Conservation (phyloP, 2,113 vertebrate genomes). For the Addax nasomaculatus region DNA sequence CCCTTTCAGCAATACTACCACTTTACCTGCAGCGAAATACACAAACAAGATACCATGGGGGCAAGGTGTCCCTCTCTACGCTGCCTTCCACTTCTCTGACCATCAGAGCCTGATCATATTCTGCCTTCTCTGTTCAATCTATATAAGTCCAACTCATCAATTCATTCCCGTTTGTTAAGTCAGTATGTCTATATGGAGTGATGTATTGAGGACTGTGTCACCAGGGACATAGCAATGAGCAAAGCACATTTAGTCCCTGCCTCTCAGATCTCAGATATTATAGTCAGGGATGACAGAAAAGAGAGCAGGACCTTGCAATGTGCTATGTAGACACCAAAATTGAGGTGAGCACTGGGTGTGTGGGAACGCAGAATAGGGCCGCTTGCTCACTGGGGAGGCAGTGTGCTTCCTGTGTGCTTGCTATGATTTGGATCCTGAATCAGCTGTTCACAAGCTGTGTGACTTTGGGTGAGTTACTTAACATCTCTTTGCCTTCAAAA, state of each 20-base stretch:
- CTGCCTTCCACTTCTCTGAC: not conserved
- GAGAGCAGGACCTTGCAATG: not conserved
- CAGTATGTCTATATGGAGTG: not conserved
- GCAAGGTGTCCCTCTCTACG: not conserved
- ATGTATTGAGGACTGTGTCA: not conserved
- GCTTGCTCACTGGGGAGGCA: not conserved
- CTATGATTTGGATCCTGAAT: not conserved
- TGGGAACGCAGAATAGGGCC: not conserved
- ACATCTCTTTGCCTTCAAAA: not conserved
- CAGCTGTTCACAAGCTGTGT: not conserved
- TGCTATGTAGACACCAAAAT: not conserved
- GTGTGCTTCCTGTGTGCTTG: not conserved
- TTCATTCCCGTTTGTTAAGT: not conserved
- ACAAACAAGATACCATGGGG: not conserved
- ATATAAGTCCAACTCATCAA: not conserved
- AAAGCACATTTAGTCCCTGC: not conserved
- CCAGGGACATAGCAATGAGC: not conserved
- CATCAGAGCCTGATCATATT: not conserved
- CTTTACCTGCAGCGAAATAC: not conserved
- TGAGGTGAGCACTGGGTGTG: fast-evolving
- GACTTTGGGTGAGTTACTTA: not conserved
- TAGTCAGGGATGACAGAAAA: not conserved
- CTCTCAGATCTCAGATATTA: not conserved
- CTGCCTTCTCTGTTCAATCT: not conserved
- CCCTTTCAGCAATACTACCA: not conserved